Evolutionary conservation across 2,888 invertebrate genomes (phyloP).

Genomic region (Augiades crinisus): DNA sequence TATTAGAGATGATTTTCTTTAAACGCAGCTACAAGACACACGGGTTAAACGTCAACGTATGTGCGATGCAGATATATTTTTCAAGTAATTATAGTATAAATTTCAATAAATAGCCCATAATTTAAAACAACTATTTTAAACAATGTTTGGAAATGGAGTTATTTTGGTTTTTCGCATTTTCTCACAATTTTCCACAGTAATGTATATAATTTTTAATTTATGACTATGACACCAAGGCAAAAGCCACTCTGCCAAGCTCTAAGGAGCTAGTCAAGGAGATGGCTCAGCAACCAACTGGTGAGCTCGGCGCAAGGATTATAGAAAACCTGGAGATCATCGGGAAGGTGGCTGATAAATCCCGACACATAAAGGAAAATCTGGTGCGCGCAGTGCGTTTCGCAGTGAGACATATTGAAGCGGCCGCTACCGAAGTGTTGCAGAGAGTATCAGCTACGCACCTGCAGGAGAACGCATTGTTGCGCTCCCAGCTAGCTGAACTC

Average conservation of each 20-base stretch:
- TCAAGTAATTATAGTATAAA: no score
- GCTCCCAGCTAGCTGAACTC: not conserved
- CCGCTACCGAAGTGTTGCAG: not conserved
- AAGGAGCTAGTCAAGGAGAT: not conserved
- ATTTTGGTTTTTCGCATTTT: no score
- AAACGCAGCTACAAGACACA: no score
- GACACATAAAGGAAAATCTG: conserved; percentile 7
- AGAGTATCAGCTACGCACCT: not conserved
- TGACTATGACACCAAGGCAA: not conserved
- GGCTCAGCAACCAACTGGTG: not conserved
- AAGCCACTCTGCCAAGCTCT: not conserved
- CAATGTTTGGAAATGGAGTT: no score
- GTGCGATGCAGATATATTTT: no score
- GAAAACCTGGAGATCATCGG: conserved; percentile 1
- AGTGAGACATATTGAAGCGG: conserved; percentile 3
- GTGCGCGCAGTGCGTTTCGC: conserved; percentile 7
- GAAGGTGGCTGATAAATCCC: conserved; percentile 11
- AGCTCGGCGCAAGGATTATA: not conserved
- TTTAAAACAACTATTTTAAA: no score
- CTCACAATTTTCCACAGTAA: no score
- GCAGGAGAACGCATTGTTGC: not conserved
- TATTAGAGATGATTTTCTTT: no score
- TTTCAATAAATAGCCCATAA: no score
- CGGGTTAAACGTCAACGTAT: no score
- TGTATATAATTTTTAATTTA: no score